Base-by-base conservation (phyloP, 2,888 invertebrate genomes). In the Andrena dorsata region DNA sequence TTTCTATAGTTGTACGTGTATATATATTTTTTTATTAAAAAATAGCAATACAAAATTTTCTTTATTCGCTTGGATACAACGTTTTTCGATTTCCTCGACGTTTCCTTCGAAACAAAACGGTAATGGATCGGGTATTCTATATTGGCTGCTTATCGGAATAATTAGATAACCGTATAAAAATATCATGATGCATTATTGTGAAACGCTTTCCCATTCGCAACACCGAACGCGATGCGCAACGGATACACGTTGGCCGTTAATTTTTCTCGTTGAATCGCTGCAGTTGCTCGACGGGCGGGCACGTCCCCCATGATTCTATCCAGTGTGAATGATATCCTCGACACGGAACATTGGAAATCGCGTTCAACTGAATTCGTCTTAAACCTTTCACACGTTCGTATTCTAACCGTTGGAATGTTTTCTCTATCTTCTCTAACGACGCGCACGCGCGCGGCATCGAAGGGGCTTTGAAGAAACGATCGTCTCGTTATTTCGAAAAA, bases 171-270 rank as follows among this genome's bases (percentile, higher is more conserved):
- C 88, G 90, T 90, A 91, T 90, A 93, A 93, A 93, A 93, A 92
- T 93, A 93, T 92, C 92, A 92, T 92, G 91, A 90, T 90, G 90
- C 89, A 90, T 89, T 92, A 91, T 92, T 90, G 89, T 90, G 90
- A 92, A 92, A 92, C 90, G 89, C 87, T 89, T 86, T 83, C 58
- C 71, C 80, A 78, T 83, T 77, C 82, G 76, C 77, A 86, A n/a
- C 75, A 77, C 74, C 71, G 80, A 80, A 79, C 65, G 71, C 74
- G 32, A 83, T 81, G 80, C 82, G 86, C 83, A 85, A 77, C 72
- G 76, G 41, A 83, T 72, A 86, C 82, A 74, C 83, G 79, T 83
- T 66, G 76, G 80, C 87, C 86, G 86, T 78, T 88, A 13, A 26
- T 66, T 56, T 8, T 81, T 82, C 41, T 83, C 82, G 83, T 85